Percentiles rank a stretch among this genome's conserved stretches.
Evolutionary conservation across 2,888 invertebrate species (phyloP).

Genomic region (Agriopis aurantiaria): DNA sequence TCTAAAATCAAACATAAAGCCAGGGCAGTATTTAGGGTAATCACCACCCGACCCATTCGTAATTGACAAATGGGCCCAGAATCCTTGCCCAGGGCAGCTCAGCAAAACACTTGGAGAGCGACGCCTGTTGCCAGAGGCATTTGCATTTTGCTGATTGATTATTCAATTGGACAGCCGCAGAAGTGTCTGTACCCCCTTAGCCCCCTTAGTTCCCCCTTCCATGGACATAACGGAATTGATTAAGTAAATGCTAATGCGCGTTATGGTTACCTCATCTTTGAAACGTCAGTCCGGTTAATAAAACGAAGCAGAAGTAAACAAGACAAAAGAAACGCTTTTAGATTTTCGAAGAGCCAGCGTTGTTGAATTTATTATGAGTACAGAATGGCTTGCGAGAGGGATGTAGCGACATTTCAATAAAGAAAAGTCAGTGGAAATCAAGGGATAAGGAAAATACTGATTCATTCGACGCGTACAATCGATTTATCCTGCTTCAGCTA

Average conservation of each 20-base stretch:
- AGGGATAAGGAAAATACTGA: conserved; percentile 21
- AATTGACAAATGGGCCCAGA: conserved; percentile 34
- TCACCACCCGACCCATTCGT: conserved; percentile 23
- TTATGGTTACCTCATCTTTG: conserved; percentile 59
- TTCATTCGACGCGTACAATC: conserved; percentile 14
- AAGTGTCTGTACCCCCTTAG: conserved; percentile 48
- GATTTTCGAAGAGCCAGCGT: conserved; percentile 22
- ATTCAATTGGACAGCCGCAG: conserved; percentile 77
- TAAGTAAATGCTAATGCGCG: conserved; percentile 76
- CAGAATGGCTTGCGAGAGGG: conserved; percentile 19
- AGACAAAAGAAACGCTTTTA: conserved; percentile 29
- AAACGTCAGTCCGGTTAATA: conserved; percentile 45
- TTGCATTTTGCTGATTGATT: conserved; percentile 83
- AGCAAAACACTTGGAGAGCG: conserved; percentile 53
- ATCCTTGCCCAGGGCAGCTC: conserved; percentile 36
- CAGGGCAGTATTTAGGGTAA: conserved; percentile 30
- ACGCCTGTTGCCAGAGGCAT: conserved; percentile 77
- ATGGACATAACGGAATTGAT: conserved; percentile 71
- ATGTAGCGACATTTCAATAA: conserved; percentile 25
- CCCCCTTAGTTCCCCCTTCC: conserved; percentile 40
- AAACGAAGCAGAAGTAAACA: conserved; percentile 35
- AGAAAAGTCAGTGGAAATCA: conserved; percentile 21
- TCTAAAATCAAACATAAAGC: conserved; percentile 18
- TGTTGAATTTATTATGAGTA: conserved; percentile 33
- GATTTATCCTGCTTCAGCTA: conserved; percentile 3